Evolutionary conservation across 2,888 invertebrate species (phyloP).

Genomic region (Terebella lapidaria): DNA sequence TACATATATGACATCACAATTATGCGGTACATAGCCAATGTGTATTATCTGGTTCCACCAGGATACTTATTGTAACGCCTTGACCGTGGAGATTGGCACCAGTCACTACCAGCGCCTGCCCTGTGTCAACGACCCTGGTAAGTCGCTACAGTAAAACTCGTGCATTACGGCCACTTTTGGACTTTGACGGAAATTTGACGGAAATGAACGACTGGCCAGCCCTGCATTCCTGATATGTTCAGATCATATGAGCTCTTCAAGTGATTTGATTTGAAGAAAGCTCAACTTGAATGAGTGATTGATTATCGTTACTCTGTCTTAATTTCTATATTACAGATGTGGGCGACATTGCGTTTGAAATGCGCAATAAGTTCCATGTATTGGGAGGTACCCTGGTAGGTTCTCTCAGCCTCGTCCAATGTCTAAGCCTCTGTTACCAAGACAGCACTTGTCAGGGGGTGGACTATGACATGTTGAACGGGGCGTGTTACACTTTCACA

Average conservation of each 20-base stretch:
- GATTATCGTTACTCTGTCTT: too few relatives aligned
- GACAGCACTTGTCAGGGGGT: background rate
- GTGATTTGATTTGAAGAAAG: too few relatives aligned
- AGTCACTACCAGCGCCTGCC: background rate
- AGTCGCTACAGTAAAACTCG: background rate
- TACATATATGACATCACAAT: too few relatives aligned
- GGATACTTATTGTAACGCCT: background rate
- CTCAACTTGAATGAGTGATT: too few relatives aligned
- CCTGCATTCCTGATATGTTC: too few relatives aligned
- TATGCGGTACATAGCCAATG: too few relatives aligned
- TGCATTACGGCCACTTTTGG: too few relatives aligned
- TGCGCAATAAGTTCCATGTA: background rate
- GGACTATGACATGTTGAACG: background rate
- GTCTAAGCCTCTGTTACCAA: background rate
- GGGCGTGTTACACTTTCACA: background rate
- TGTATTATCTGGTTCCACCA: too few relatives aligned
- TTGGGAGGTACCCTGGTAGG: background rate
- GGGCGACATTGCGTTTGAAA: background rate
- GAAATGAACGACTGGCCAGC: too few relatives aligned
- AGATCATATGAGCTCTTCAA: too few relatives aligned
- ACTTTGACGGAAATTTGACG: too few relatives aligned
- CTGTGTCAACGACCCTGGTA: slow-evolving; percentile 1
- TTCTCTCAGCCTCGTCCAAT: background rate
- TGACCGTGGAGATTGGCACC: background rate
- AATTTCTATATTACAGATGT: too few relatives aligned